Conservation (phyloP, 2,888 invertebrate species). For the Drosophila aldrichi region DNA sequence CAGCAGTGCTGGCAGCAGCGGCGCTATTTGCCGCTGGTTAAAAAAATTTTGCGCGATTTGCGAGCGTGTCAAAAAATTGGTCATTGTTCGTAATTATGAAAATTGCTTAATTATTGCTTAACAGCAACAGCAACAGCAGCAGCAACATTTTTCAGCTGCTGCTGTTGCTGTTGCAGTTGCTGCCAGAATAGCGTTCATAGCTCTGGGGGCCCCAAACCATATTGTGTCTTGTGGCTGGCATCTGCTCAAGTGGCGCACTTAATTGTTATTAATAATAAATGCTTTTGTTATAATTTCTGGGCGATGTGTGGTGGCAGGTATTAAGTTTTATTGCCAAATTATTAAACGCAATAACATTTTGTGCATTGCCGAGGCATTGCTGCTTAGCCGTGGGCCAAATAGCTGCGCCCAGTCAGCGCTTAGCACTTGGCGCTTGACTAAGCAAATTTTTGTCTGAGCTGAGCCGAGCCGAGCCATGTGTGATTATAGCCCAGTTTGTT, state of each 20-base stretch:
- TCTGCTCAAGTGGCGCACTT: conserved; percentile 73
- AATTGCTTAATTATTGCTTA: conserved; percentile 81
- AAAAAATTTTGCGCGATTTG: conserved; percentile 76
- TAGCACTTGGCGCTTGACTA: conserved; percentile 62
- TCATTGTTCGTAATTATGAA: conserved; percentile 81
- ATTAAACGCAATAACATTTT: conserved; percentile 69
- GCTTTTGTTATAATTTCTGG: conserved; percentile 51
- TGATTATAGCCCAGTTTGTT: conserved; percentile 74
- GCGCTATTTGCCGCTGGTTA: conserved; percentile 72
- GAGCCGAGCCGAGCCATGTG: conserved; percentile 28
- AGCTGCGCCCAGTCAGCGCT: conserved; percentile 71
- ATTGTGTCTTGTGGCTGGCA: conserved; percentile 53
- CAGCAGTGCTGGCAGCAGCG: conserved; percentile 7
- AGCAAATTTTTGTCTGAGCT: conserved; percentile 55
- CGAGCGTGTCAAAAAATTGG: conserved; percentile 81
- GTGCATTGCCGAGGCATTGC: conserved; percentile 45
- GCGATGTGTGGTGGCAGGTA: conserved; percentile 40
- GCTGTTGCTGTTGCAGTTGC: conserved; percentile 16
- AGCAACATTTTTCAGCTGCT: conserved; percentile 8
- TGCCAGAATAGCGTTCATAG: conserved; percentile 43
- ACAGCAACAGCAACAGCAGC: conserved; percentile 47
- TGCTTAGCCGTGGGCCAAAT: conserved; percentile 56
- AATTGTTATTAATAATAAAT: conserved; percentile 72
- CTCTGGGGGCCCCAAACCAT: conserved; percentile 20
- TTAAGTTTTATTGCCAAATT: conserved; percentile 69